These are phyloP conservation scores for Drosophila maculinotata DNA, from an alignment of 2,888 invertebrate species.

Conservation along the genomic window DNA sequence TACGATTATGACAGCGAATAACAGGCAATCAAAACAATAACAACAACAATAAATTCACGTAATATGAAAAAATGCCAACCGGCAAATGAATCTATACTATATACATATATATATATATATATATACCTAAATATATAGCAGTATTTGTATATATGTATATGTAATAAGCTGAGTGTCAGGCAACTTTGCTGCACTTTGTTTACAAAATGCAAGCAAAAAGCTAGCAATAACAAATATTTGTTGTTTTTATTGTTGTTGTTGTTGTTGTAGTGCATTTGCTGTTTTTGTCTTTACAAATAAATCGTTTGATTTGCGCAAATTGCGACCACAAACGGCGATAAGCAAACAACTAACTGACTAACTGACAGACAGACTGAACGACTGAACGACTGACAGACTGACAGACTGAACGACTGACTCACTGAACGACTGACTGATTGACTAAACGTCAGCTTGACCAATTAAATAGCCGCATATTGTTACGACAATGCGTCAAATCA, in stretches of 20 bases:
- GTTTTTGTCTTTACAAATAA: conserved; percentile 58
- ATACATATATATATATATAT: conserved; percentile 18
- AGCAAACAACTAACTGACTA: conserved; percentile 39
- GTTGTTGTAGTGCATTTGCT: conserved; percentile 12
- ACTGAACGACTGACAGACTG: conserved; percentile 8
- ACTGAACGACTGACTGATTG: conserved; percentile 23
- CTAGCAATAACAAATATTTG: conserved; percentile 14
- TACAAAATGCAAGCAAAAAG: conserved; percentile 55
- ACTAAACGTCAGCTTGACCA: conserved; percentile 39
- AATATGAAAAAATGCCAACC: conserved; percentile 47
- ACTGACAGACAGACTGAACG: conserved; percentile 13
- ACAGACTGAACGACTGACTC: conserved; percentile 20
- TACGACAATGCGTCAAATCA: conserved; percentile 72
- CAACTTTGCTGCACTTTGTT: conserved; percentile 66
- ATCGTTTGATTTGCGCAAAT: conserved; percentile 78
- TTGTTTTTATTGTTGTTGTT: conserved; percentile 6
- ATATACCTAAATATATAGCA: no score
- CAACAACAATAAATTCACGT: conserved; percentile 15
- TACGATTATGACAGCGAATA: conserved; percentile 45
- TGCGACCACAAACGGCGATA: conserved; percentile 64
- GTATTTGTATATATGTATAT: conserved; percentile 11
- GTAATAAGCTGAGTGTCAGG: conserved; percentile 44
- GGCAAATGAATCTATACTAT: conserved; percentile 54
- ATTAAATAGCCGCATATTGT: conserved; percentile 40
- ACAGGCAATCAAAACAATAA: conserved; percentile 8